These are phyloP conservation scores for Caranx ignobilis DNA, from an alignment of 2,113 vertebrate species.

Conservation along the genomic window DNA sequence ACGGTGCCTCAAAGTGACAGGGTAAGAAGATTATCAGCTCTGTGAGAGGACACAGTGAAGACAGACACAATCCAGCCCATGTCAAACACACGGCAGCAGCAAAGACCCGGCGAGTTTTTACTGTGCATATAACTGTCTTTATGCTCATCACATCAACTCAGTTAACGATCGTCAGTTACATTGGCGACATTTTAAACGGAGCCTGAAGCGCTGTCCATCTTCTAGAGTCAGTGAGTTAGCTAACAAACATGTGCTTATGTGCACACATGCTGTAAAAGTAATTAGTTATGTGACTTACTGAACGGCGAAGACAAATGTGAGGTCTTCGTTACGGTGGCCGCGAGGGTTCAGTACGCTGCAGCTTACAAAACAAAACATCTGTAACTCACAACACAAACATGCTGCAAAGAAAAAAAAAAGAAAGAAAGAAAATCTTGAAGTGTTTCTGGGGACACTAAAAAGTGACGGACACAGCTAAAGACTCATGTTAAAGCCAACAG, in stretches of 20 bases:
- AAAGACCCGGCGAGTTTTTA: not conserved
- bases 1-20: slow-evolving; percentile 81
- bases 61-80: not conserved
- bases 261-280: not conserved
- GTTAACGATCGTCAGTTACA: not conserved
- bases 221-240: too few species aligned
- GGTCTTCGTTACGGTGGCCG: too few species aligned
- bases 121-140: not conserved
- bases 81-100: too few species aligned
- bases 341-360: too few species aligned
- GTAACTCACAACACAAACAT: too few species aligned
- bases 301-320: not conserved
- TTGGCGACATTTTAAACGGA: not conserved
- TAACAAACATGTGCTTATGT: not conserved
- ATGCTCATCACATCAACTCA: too few species aligned
- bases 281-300: not conserved
- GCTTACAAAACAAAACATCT: too few species aligned
- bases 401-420: too few species aligned
- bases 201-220: not conserved
- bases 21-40: slow-evolving; percentile 68
- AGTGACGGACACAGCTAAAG: too few species aligned
- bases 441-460: too few species aligned
- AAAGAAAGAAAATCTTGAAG: too few species aligned
- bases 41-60: not conserved
- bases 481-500: too few species aligned